Base-by-base conservation (phyloP, 2,113 vertebrate species). In the Halcyon malimbica region DNA sequence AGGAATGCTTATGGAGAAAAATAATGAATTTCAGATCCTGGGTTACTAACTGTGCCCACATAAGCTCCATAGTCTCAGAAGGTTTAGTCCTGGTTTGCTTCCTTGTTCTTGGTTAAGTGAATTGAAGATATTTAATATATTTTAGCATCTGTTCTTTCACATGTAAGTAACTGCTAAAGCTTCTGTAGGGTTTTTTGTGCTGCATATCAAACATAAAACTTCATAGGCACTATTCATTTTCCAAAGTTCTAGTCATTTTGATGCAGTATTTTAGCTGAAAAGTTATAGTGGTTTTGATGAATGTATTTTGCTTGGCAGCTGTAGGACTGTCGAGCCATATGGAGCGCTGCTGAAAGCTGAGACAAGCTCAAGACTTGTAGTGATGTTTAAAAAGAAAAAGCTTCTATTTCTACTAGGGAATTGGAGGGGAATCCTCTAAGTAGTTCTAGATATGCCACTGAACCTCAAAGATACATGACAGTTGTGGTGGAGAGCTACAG, bases 291-390 rank as follows among this genome's bases (percentile, higher is more conserved):
- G 37, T 56, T 80, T 92, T 86, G 59, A 48, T 48, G 85, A 13
- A 37, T 44, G 28, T 62, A 12, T 76, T 95, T 94, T 79, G 14
- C 67, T 93, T 91, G 94, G 78, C 88, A 73, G 75, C 41, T 39
- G 82, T 35, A 48, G 85, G 59, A 73, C 67, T 12, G 11, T 28
- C 1, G 1, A 69, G 67, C 63, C 82, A 62, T 92, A 75, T 91
- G 90, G 81, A 88, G 67, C 62, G n/a, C 69, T 71, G 69, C 12
- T 90, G 88, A 96, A 94, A 96, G 82, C 83, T 71, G 87, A 95
- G 81, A 54, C 78, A 78, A 73, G 60, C 82, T 91, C 39, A 39
- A 91, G 78, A 59, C 33, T 85, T 29, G 64, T 9, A 44, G 57
- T 5, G 15, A 53, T 21, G 11, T 13, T 50, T 25, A 1, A 39